Percentiles rank a stretch among this genome's conserved stretches.
Evolutionary conservation across 2,888 invertebrate species (phyloP).

Genomic region (Entomobrya multifasciata): DNA sequence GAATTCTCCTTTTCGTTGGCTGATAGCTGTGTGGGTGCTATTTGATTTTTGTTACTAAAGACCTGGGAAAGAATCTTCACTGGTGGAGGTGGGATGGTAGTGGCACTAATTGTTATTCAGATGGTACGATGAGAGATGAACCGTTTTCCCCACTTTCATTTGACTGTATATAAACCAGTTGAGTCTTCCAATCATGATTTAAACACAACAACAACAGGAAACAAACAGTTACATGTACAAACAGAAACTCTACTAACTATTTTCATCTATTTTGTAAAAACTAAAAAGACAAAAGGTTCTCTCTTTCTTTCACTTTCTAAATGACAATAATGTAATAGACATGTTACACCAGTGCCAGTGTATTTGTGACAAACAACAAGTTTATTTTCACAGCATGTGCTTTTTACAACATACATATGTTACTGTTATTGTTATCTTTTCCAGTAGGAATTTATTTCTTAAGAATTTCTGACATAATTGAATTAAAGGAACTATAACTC

Average conservation of each 20-base stretch:
- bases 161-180: neutral
- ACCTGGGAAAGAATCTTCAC: neutral
- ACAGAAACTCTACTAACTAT: neutral
- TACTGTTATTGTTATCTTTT: neutral
- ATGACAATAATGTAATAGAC: neutral
- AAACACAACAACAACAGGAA: neutral
- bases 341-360: neutral
- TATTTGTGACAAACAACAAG: neutral
- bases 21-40: no score
- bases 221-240: neutral
- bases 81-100: neutral
- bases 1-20: no score
- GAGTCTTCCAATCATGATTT: neutral
- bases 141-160: neutral
- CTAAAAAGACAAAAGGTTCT: neutral
- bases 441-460: no score
- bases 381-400: conserved; percentile 8
- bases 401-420: neutral
- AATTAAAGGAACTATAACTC: neutral
- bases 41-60: neutral
- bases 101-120: neutral
- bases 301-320: neutral
- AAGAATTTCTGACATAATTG: neutral
- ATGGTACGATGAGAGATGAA: neutral
- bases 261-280: neutral